Evolutionary conservation across 2,797 vertebrate genomes (phyloP).

Genomic region (Sebastes matsubarae): DNA sequence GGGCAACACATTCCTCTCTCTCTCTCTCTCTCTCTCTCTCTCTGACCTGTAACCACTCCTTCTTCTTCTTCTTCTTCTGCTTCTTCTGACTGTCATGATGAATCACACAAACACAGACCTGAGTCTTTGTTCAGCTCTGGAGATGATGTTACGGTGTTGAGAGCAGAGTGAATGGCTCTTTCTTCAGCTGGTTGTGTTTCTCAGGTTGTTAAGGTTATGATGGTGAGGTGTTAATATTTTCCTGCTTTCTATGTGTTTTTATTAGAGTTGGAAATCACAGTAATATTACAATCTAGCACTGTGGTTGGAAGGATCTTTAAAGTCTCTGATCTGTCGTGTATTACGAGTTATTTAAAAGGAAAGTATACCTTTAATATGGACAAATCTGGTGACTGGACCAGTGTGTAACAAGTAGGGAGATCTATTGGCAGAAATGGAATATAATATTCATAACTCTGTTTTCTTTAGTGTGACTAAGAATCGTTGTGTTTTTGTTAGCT

Average conservation of each 20-base stretch:
- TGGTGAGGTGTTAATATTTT: background rate
- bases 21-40: background rate
- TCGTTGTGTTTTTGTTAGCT: too few relatives aligned
- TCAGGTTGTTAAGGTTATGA: background rate
- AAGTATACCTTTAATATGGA: too few relatives aligned
- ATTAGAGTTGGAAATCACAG: background rate
- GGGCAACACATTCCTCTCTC: slow-evolving; percentile 20
- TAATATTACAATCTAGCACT: too few relatives aligned
- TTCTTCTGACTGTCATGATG: background rate
- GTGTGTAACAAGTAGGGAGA: too few relatives aligned
- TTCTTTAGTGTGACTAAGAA: too few relatives aligned
- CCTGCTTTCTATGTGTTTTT: background rate
- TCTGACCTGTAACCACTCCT: background rate
- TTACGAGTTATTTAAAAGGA: too few relatives aligned
- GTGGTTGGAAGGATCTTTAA: background rate
- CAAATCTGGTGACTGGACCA: too few relatives aligned
- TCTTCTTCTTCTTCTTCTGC: background rate
- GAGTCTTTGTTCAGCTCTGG: slow-evolving; percentile 18
- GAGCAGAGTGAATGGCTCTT: background rate
- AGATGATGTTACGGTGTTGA: slow-evolving; percentile 3
- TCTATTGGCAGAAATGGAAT: too few relatives aligned
- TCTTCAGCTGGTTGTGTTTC: background rate
- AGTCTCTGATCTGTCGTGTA: background rate
- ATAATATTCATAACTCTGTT: too few relatives aligned
- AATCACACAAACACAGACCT: slow-evolving; percentile 20